Evolutionary conservation across 1,140 invertebrate genomes (phyloP), one percentile per base, ranked within the genome.

Genomic region (Drosophila repletoides): DNA sequence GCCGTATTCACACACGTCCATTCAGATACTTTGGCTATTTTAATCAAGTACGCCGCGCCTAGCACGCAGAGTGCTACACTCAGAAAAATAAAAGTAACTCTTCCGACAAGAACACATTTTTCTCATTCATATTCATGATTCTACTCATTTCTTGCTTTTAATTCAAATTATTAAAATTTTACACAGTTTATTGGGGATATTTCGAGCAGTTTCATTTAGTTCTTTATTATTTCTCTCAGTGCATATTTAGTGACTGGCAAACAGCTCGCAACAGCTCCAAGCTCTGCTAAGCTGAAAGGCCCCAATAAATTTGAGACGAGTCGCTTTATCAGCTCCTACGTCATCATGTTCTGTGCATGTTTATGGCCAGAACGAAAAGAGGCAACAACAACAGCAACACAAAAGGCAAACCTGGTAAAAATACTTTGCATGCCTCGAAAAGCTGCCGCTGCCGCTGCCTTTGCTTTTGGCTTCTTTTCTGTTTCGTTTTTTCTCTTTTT

Each of bases 331-430:
- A 59, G 74, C 67, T n/a, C n/a, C n/a, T 71, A 52, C 71, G 71
- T 70, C 71, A 70, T 53, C 61, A 68, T 76, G 72, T 72, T 9
- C 34, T 80, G 80, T 84, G 79, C 79, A 84, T 84, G 79, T 84
- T 84, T 84, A 84, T 84, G 80, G 80, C 80, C 71, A 86, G 53
- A 40, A 52, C 58, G 61, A 55, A 53, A 71, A 58, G 36, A 29
- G 15, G 19, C 24, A 40, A 73, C 29, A 51, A 46, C 72, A 63
- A 41, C 9, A 15, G 43, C 45, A 66, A 52, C 40, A 69, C 48
- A 69, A 63, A 69, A 67, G 56, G 36, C 43, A 55, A 51, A 49
- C 52, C 59, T 40, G 45, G 66, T 56, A 64, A 64, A 69, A 73
- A 73, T 73, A 73, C 70, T 73, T 65, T 70, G 70, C 70, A 73